phyloP scores from a whole-genome alignment of 2,113 vertebrate species.

The Galemys pyrenaicus region DNA sequence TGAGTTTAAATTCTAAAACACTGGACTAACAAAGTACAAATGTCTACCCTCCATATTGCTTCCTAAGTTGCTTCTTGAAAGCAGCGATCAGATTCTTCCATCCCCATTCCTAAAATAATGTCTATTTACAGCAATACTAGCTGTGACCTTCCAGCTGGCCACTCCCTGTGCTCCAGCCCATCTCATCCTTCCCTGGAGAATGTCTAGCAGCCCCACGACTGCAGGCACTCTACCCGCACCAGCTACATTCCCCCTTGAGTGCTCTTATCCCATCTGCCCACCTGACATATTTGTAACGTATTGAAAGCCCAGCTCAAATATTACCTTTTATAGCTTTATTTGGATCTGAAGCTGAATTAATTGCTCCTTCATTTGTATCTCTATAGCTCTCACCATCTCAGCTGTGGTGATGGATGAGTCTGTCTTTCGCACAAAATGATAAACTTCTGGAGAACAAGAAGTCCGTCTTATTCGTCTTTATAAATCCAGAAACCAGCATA shows the following conservation, averaged over 20 bases:
- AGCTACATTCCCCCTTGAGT: neutral
- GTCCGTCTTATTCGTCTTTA: conserved; percentile 30
- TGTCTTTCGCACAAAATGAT: conserved; percentile 35
- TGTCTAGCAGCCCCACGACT: neutral
- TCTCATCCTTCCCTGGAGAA: neutral
- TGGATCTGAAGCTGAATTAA: neutral
- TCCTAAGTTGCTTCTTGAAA: neutral
- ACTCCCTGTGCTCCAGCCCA: neutral
- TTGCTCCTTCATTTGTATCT: neutral
- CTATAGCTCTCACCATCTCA: neutral
- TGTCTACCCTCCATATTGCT: neutral
- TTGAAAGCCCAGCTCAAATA: neutral
- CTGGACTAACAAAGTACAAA: neutral
- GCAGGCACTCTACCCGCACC: neutral
- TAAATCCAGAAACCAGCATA: neutral
- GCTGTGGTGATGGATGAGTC: conserved; percentile 44
- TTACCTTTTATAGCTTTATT: conserved; percentile 1
- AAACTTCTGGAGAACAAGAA: conserved; percentile 42
- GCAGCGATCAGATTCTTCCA: neutral
- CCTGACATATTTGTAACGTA: neutral
- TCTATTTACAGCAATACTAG: too few relatives aligned
- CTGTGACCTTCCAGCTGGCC: too few relatives aligned
- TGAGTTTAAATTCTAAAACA: neutral
- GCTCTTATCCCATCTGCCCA: neutral
- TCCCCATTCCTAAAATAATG: neutral